Conservation (phyloP, 2,888 invertebrate genomes). For the Thecophora atra region DNA sequence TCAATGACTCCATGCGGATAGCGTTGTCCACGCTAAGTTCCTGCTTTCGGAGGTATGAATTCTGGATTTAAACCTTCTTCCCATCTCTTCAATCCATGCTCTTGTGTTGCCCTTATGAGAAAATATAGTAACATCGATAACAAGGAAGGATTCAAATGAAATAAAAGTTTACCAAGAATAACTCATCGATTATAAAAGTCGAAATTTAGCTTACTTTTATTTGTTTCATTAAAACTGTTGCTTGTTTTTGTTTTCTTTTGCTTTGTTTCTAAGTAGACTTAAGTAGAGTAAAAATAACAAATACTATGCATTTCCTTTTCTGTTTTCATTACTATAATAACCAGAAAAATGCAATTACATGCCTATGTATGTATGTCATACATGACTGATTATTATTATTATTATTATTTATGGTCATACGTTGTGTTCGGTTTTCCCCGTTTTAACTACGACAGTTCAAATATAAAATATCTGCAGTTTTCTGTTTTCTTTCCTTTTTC, state of each 20-base stretch:
- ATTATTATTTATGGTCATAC: background rate
- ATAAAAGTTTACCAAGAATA: background rate
- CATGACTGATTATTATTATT: background rate
- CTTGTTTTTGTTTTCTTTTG: background rate
- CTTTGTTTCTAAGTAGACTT: background rate
- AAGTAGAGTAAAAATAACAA: slow-evolving; percentile 14
- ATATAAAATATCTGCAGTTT: background rate
- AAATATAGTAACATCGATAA: background rate
- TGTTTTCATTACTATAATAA: background rate
- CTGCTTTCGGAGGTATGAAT: no score
- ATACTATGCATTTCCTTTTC: slow-evolving; percentile 14
- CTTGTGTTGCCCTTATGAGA: background rate
- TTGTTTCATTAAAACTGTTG: slow-evolving; percentile 37
- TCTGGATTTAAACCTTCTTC: no score
- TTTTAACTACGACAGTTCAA: slow-evolving; percentile 11
- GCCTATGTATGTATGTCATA: background rate
- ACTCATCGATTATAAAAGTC: slow-evolving; percentile 16
- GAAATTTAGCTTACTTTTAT: slow-evolving; percentile 25
- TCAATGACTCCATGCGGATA: no score
- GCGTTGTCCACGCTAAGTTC: no score
- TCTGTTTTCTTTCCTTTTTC: slow-evolving; percentile 3
- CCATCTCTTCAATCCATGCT: no score
- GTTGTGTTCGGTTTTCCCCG: slow-evolving; percentile 12
- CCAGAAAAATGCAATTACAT: background rate
- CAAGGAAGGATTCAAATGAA: no score